Conservation (phyloP, 2,113 vertebrate species). For the Rhineura floridana region DNA sequence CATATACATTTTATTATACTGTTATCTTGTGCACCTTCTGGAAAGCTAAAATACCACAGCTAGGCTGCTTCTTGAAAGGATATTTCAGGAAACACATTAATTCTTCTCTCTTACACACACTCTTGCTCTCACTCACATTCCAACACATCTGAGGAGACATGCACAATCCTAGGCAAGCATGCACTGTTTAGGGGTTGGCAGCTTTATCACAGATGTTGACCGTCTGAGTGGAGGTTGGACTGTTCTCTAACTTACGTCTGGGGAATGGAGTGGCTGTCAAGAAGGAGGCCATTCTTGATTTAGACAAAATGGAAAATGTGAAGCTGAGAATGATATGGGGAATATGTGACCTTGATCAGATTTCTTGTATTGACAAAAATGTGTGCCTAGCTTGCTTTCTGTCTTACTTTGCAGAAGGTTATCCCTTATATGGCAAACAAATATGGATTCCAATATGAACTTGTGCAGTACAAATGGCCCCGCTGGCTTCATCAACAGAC, state of each 20-base stretch:
- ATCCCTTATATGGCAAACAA: conserved; percentile 91
- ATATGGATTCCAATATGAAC: conserved; percentile 92
- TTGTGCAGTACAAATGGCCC: conserved; percentile 97
- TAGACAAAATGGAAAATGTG: not conserved
- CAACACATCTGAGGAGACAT: not conserved
- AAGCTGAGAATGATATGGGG: not conserved
- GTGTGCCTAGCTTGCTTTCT: not conserved
- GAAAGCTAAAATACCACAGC: not conserved
- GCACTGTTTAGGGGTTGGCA: not conserved
- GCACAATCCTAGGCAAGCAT: not conserved
- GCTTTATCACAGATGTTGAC: not conserved
- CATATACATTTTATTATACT: not conserved
- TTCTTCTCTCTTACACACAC: not conserved
- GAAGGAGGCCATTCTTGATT: not conserved
- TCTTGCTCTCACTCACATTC: not conserved
- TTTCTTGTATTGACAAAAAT: not conserved
- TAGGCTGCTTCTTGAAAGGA: not conserved
- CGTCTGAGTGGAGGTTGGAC: not conserved
- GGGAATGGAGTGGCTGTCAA: not conserved
- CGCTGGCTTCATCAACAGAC: conserved; percentile 94
- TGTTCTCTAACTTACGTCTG: not conserved
- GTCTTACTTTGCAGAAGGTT: conserved; percentile 79
- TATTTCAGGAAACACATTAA: not conserved
- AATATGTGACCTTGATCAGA: not conserved
- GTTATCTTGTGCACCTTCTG: not conserved